These are phyloP conservation scores for Eupleurogrammus muticus DNA, from an alignment of 2,797 vertebrate genomes.

Conservation along the genomic window DNA sequence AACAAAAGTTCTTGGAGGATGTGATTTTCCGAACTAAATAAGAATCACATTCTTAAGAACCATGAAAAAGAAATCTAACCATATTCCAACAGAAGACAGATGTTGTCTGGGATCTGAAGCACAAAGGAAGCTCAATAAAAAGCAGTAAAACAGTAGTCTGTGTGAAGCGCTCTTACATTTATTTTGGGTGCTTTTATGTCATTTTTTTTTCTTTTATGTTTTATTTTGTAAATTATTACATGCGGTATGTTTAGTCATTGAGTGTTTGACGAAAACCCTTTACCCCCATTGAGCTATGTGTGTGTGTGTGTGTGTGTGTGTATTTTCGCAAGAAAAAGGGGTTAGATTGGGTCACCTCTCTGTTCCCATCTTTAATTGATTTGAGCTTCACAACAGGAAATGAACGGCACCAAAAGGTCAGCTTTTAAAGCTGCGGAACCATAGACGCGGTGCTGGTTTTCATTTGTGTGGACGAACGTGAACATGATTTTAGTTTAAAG, in stretches of 20 bases:
- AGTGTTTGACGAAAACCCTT: neutral
- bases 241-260: neutral
- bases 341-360: conserved; percentile 28
- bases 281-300: neutral
- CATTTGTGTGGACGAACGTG: neutral
- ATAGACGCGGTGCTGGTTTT: conserved; percentile 7
- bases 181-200: neutral
- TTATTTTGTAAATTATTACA: neutral
- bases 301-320: neutral
- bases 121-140: neutral
- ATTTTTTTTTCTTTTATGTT: too few relatives aligned
- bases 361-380: conserved; percentile 44
- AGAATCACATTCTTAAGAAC: conserved; percentile 9
- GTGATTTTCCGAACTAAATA: neutral
- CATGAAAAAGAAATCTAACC: conserved; percentile 7
- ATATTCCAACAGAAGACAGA: conserved; percentile 10
- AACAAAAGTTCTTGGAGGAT: neutral
- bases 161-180: too few relatives aligned
- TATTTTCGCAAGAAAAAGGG: conserved; percentile 33
- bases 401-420: conserved; percentile 37
- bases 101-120: conserved; percentile 7
- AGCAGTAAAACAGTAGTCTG: neutral
- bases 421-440: conserved; percentile 41
- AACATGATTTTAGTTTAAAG: conserved; percentile 12
- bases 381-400: conserved; percentile 50